Base-by-base conservation (phyloP, 2,797 vertebrate genomes). In the Ceryle rudis region DNA sequence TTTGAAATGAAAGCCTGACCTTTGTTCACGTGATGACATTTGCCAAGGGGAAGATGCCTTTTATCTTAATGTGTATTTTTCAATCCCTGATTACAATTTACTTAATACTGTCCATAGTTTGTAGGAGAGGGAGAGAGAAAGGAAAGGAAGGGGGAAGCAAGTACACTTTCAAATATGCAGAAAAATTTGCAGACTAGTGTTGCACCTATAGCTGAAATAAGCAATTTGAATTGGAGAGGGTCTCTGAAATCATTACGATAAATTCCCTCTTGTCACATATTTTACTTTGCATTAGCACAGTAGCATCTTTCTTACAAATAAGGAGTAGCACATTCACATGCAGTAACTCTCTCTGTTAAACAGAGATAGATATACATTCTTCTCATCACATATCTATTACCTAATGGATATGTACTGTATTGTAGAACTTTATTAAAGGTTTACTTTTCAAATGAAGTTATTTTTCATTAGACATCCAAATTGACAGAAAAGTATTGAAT, bases 1-100 rank as follows among this genome's bases (percentile, higher is more conserved):
- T 91, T 83, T 54, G 78, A 87, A 89, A 80, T 49, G 31, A 92
- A 89, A 88, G 16, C 33, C 60, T 87, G 89, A 75, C 47, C 85
- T 95, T 91, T 91, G 25, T 49, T 81, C 65, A 42, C 31, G 14
- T 81, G 33, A 60, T 72, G 87, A 49, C 69, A 83, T 91, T 93
- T 94, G n/a, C 80, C 29, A 20, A 72, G 16, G 33, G 23, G n/a
- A 90, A 83, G 41, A 61, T 61, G 22, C 18, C 28, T 54, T 65
- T 86, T 86, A 80, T 46, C 42, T n/a, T 69, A 69, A 62, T 0
- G 0, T n/a, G 29, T 55, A 31, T 82, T 94, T 87, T 89, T 67
- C 57, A 83, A 85, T 31, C 26, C 28, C 60, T 84, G 62, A 80
- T 89, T 84, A 64, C 60, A 28, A 18, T 35, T 22, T 44, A 19